phyloP scores from a whole-genome alignment of 2,113 vertebrate genomes.

The Mus musculus region DNA sequence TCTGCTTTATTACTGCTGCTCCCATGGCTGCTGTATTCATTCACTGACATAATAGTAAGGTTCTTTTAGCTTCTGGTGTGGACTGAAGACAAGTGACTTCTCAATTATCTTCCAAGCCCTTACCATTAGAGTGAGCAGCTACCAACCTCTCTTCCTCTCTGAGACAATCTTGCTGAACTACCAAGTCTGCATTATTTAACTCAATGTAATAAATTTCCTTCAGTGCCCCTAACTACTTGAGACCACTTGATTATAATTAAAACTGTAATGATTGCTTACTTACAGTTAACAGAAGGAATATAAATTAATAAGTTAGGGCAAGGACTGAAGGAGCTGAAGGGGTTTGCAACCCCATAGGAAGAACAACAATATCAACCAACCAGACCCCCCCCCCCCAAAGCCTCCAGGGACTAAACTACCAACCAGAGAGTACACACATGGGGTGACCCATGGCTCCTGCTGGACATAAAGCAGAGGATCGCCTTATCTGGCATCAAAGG shows the following conservation, averaged over 20 bases:
- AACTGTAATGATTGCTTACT: neutral
- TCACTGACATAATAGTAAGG: neutral
- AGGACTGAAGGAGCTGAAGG: too few species aligned
- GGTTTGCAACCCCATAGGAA: too few species aligned
- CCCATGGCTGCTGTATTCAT: too few species aligned
- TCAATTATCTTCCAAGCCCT: neutral
- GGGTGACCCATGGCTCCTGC: too few species aligned
- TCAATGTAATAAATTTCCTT: neutral
- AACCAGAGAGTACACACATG: too few species aligned
- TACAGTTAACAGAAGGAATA: neutral
- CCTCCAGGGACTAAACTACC: too few species aligned
- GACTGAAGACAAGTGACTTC: neutral
- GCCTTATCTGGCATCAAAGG: too few species aligned
- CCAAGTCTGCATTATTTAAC: neutral
- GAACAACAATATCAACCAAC: too few species aligned
- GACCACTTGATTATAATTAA: neutral
- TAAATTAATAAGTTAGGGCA: neutral
- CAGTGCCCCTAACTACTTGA: neutral
- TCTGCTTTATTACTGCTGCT: neutral
- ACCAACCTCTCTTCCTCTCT: neutral
- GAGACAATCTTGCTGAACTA: too few species aligned
- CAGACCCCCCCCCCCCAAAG: too few species aligned
- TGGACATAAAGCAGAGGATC: too few species aligned
- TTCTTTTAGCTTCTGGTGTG: neutral
- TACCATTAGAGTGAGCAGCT: neutral